Evolutionary conservation across 2,797 vertebrate genomes (phyloP), one percentile per base, ranked within the genome.

Genomic region (Periophthalmus magnuspinnatus): DNA sequence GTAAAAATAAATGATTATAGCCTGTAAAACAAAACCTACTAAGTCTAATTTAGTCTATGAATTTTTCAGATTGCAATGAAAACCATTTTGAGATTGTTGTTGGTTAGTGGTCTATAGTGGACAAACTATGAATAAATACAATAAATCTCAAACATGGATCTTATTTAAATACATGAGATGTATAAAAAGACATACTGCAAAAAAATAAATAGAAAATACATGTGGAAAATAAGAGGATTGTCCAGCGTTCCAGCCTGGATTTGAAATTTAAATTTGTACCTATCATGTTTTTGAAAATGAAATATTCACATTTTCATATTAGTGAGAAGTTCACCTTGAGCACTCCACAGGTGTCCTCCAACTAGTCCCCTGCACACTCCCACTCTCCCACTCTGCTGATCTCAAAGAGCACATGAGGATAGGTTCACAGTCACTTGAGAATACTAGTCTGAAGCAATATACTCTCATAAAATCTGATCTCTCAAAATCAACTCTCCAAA

Each of bases 401-500:
- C 41, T 28, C 41, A 64, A 64, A 64, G 61, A 47, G 62, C 62
- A 48, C 41, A 17, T 45, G 62, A 64, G 41, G 62, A 64, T 48
- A 48, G 22, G 6, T 41, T 50, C 72, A 72, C 68, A 58, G 69
- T 68, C 57, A 16, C 60, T 36, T 7, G 62, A 21, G 17, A 72
- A 8, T 63, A 59, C 50, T 48, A 68, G 28, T 58, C 34, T 67
- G 58, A 65, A 71, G 38, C 47, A 67, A 38, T 50, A 63, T 17
- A 58, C 19, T 50, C 14, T 50, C 24, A 45, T 61, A 24, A 65
- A 63, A 52, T 67, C 57, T 59, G 57, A 67, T 67, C 21, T 56
- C 13, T 38, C n/a, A 6, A 55, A 56, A 64, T 64, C 62, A 64
- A 8, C 62, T 64, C 62, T 67, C n/a, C 33, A 41, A 66, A 71